phyloP scores from a whole-genome alignment of 2,888 invertebrate genomes.

The Abrostola tripartita region DNA sequence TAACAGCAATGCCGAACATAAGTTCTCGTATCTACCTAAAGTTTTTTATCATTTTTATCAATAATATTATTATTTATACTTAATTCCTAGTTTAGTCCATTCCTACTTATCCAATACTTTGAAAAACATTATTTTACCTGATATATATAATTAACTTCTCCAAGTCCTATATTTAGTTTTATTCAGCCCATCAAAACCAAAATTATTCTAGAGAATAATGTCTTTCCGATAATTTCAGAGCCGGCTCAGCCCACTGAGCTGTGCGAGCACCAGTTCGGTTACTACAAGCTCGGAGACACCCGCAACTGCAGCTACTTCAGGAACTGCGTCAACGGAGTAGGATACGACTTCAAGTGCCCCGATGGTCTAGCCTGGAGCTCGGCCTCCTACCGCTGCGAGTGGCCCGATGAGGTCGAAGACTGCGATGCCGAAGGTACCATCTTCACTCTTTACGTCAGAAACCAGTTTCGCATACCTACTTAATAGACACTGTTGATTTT shows the following conservation, averaged over 20 bases:
- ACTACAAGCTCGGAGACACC: constrained; percentile 90
- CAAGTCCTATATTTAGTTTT: too few species aligned
- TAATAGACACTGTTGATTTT: not conserved
- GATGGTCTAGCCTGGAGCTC: constrained; percentile 94
- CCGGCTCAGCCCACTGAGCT: constrained; percentile 92
- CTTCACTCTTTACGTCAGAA: constrained; percentile 1
- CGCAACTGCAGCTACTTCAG: constrained; percentile 93
- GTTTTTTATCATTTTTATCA: too few species aligned
- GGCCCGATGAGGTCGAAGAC: constrained; percentile 94
- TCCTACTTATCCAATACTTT: too few species aligned
- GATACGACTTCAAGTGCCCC: constrained; percentile 92
- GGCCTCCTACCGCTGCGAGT: constrained; percentile 93
- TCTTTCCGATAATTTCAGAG: constrained; percentile 83
- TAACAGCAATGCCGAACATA: too few species aligned
- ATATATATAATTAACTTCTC: too few species aligned
- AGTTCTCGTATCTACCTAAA: too few species aligned
- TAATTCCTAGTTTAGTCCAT: too few species aligned
- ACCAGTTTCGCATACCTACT: not conserved
- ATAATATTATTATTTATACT: too few species aligned
- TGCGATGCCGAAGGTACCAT: constrained; percentile 93
- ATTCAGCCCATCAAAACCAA: not conserved
- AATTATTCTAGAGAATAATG: not conserved
- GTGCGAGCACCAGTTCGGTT: constrained; percentile 95
- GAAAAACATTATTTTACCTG: too few species aligned
- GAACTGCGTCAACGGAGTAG: constrained; percentile 94